Evolutionary conservation across 2,888 invertebrate species (phyloP), one percentile per base, ranked within the genome.

Genomic region (Cyclophora punctaria): DNA sequence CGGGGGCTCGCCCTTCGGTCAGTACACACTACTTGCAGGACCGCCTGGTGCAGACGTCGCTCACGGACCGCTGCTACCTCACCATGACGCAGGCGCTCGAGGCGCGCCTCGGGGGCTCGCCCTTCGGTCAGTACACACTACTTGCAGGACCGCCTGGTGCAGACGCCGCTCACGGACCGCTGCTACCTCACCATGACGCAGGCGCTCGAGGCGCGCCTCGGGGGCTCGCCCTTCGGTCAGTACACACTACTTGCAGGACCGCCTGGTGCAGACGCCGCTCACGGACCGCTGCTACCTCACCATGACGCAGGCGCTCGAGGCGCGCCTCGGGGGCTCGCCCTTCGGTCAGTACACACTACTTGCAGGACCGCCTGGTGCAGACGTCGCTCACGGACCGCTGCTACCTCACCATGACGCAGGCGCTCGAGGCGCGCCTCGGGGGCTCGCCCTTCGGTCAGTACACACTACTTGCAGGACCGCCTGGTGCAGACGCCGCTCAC

Each of bases 121-220:
- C 99, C 1, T 99, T 99, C 78, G 99, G 98, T 92, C 89, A 80
- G 78, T 55, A 41, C 20, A 20, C 20, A 20, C 20, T 20, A 20
- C 20, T 20, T 99, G 0, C 99, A 99, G 83, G 98, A 98, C 76
- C 93, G 98, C 52, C 88, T 99, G 34, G 97, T 99, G 2, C 98
- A 99, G 81, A 99, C 99, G 0, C 99, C 99, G 1, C 90, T 99
- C 35, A 99, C 99, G 0, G 99, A 99, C 82, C 93, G 99, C 55
- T 99, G 99, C 84, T 99, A 99, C 78, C 90, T 99, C 62, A 99
- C 99, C 5, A 99, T 99, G 99, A 99, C 99, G 0, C 99, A 99
- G 82, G 99, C 99, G 3, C 83, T 99, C 56, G 98, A 99, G 80
- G 95, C 98, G 2, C 92, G 98, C 57, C 93, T 99, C 41, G 99